A percentile compares a stretch with the other conserved stretches of the same genome.
Conservation (phyloP, 2,797 vertebrate genomes). For the Nasua narica region DNA sequence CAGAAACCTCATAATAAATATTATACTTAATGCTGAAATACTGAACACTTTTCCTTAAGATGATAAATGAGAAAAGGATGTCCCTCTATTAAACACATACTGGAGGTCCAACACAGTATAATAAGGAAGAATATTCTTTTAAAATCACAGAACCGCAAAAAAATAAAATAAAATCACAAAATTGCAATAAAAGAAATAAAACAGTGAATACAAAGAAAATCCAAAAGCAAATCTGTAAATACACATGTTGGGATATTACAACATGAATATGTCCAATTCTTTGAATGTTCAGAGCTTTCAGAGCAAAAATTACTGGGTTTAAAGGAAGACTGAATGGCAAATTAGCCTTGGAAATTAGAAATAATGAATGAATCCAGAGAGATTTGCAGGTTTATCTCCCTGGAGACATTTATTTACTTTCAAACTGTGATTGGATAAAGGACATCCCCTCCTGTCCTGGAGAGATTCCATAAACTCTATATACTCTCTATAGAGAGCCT, state of each 20-base stretch:
- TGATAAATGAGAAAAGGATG: background rate
- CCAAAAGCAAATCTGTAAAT: background rate
- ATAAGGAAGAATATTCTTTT: background rate
- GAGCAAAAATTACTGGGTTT: background rate
- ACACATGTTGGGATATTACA: background rate
- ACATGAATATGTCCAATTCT: background rate
- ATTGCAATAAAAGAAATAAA: background rate
- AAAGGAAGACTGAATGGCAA: background rate
- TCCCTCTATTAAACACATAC: background rate
- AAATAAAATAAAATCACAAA: too few species aligned
- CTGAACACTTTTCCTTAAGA: background rate
- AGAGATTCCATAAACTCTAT: background rate
- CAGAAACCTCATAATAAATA: background rate
- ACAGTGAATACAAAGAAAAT: background rate
- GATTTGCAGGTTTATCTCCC: background rate
- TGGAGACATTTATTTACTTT: background rate
- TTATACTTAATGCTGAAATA: background rate
- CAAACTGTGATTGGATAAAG: background rate
- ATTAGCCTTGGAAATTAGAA: background rate
- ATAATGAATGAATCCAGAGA: background rate
- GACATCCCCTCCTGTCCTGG: background rate
- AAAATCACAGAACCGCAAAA: background rate
- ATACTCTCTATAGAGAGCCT: background rate
- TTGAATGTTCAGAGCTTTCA: background rate
- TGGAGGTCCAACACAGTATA: background rate